Base-by-base conservation (phyloP, 2,888 invertebrate species). In the Proisotoma minuta region DNA sequence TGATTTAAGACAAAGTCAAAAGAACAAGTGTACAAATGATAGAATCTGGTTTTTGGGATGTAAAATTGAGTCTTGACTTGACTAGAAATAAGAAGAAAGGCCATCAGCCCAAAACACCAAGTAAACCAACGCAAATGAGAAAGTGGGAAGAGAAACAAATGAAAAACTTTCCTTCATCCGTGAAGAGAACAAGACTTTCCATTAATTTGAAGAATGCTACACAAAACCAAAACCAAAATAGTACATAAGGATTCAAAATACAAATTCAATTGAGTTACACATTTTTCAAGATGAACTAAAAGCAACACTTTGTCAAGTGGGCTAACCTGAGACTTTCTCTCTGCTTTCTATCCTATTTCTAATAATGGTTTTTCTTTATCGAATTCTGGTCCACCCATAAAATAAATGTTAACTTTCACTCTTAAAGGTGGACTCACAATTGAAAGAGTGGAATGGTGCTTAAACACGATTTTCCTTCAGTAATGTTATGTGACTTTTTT, bases 131-230 rank as follows among this genome's bases (percentile, higher is more conserved):
- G 8, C 34, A 34, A 34, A 34, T n/a, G n/a, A n/a, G n/a, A n/a
- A n/a, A 15, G 15, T 34, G 15, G 34, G 15, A 34, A 15, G 15
- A n/a, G 5, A 43, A 43, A 43, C 18, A 43, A 43, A 43, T 43
- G 43, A 43, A 43, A 43, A 43, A 43, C 43, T 43, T 43, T 43
- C 15, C 18, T 43, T 43, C 43, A 43, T n/a, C n/a, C n/a, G n/a
- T n/a, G n/a, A n/a, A n/a, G n/a, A n/a, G n/a, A n/a, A n/a, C n/a
- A n/a, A n/a, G n/a, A 22, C 12, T 49, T 49, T 49, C 49, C 22
- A 49, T 49, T 49, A 49, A 49, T 24, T 49, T 49, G 49, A 49
- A 49, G 49, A 24, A 24, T 22, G 49, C 26, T 22, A 49, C 18
- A 49, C n/a, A 22, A 49, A 34, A 34, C n/a, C n/a, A n/a, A n/a